Conservation (phyloP, 1,140 invertebrate species). For the Drosophila obscura region DNA sequence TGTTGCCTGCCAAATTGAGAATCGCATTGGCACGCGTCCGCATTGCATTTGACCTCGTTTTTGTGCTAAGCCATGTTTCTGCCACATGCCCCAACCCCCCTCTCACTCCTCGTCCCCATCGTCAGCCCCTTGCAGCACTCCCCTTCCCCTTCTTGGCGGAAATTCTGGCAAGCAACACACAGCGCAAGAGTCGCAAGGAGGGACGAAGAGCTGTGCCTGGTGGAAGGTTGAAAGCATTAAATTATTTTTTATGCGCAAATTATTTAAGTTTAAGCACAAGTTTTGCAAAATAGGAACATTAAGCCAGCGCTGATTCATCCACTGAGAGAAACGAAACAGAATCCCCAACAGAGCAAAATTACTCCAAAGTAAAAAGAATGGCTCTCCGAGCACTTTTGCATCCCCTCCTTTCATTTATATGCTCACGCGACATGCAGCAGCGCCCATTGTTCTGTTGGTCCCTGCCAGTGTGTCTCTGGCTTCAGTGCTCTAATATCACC, state of each 20-base stretch:
- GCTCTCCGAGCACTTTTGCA: too few species aligned
- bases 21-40: conserved; percentile 46
- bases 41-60: conserved; percentile 64
- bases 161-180: conserved; percentile 24
- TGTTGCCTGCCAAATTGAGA: conserved; percentile 54
- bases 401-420: too few species aligned
- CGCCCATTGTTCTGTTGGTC: too few species aligned
- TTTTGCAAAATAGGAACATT: conserved; percentile 75
- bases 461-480: too few species aligned
- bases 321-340: too few species aligned
- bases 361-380: too few species aligned
- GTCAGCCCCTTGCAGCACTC: too few species aligned
- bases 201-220: not conserved
- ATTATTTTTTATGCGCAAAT: conserved; percentile 80
- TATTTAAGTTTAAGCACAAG: conserved; percentile 72
- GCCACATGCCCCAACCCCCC: conserved; percentile 15
- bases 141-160: too few species aligned
- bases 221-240: conserved; percentile 46
- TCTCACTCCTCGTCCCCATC: not conserved
- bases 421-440: too few species aligned
- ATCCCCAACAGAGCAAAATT: too few species aligned
- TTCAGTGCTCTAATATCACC: too few species aligned
- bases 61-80: conserved; percentile 31
- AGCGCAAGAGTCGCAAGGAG: not conserved
- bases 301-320: conserved; percentile 22